These are phyloP conservation scores for Barypeithes pellucidus DNA, from an alignment of 2,888 invertebrate genomes.

Conservation along the genomic window DNA sequence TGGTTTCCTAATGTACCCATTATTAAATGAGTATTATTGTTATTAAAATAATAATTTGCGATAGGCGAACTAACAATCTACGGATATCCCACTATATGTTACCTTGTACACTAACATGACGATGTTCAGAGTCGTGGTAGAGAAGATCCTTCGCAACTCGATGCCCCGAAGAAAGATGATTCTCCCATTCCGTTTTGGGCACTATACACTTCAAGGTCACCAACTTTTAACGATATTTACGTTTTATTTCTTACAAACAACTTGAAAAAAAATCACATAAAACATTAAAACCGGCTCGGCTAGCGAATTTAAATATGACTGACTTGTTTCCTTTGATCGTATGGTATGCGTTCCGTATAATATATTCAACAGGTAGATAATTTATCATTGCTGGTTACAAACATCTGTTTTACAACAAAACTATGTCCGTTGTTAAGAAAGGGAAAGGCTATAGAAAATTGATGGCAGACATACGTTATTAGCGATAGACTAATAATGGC, in stretches of 20 bases:
- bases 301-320: constrained; percentile 26
- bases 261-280: constrained; percentile 14
- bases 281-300: constrained; percentile 16
- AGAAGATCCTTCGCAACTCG: constrained; percentile 5
- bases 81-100: constrained; percentile 1
- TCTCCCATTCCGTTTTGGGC: constrained; percentile 24
- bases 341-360: constrained; percentile 18
- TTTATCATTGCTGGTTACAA: constrained; percentile 14
- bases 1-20: too few species aligned
- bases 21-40: not conserved
- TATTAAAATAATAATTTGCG: not conserved
- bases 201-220: constrained; percentile 28
- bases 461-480: not conserved
- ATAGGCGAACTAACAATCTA: not conserved
- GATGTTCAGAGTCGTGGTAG: constrained; percentile 22
- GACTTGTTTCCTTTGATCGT: constrained; percentile 23
- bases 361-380: constrained; percentile 18
- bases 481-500: not conserved
- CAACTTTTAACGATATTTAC: constrained; percentile 21
- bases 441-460: constrained; percentile 22
- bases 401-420: constrained; percentile 11
- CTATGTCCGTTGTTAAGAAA: constrained; percentile 4
- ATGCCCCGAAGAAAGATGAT: constrained; percentile 26
- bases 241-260: constrained; percentile 19
- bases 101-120: constrained; percentile 24